Percentiles rank a stretch among this genome's conserved stretches.
Conservation (phyloP, 2,113 vertebrate genomes). For the Paraplagusia blochii region DNA sequence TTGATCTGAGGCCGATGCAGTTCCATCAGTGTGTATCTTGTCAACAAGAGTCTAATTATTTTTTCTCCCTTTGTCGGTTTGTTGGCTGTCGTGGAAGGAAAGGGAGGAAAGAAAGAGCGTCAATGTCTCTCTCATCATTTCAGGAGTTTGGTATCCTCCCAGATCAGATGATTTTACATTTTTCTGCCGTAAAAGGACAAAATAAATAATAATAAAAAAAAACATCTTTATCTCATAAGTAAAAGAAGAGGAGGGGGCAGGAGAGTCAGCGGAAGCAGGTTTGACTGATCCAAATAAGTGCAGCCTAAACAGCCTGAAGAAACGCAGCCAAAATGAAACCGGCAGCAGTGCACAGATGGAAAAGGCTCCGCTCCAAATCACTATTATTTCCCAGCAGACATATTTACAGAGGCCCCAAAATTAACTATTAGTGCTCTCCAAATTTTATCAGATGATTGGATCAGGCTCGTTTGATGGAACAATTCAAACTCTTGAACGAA, state of each 20-base stretch:
- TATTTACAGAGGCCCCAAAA: constrained; percentile 16
- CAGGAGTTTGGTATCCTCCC: constrained; percentile 22
- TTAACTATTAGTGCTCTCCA: constrained; percentile 20
- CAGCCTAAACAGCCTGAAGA: constrained; percentile 57
- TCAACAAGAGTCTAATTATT: constrained; percentile 73
- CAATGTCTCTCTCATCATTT: constrained; percentile 47
- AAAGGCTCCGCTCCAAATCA: constrained; percentile 50
- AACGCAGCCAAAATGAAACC: constrained; percentile 61
- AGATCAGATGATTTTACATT: constrained; percentile 15
- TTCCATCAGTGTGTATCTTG: constrained; percentile 51
- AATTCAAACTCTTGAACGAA: too few relatives aligned
- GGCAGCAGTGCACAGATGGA: constrained; percentile 51
- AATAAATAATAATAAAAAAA: too few relatives aligned
- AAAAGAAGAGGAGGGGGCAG: constrained; percentile 1
- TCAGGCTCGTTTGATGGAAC: neutral
- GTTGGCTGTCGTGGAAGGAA: constrained; percentile 15
- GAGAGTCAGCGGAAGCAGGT: constrained; percentile 20
- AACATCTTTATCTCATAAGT: constrained; percentile 39
- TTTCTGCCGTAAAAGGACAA: neutral
- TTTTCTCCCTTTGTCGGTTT: constrained; percentile 39
- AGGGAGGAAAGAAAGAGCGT: constrained; percentile 32
- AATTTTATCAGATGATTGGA: constrained; percentile 14
- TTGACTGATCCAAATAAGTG: constrained; percentile 54
- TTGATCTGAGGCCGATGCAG: constrained; percentile 55
- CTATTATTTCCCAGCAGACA: constrained; percentile 60